A percentile compares a stretch with the other conserved stretches of the same genome.
Conservation (phyloP, 2,113 vertebrate species). For the Paraplagusia blochii region DNA sequence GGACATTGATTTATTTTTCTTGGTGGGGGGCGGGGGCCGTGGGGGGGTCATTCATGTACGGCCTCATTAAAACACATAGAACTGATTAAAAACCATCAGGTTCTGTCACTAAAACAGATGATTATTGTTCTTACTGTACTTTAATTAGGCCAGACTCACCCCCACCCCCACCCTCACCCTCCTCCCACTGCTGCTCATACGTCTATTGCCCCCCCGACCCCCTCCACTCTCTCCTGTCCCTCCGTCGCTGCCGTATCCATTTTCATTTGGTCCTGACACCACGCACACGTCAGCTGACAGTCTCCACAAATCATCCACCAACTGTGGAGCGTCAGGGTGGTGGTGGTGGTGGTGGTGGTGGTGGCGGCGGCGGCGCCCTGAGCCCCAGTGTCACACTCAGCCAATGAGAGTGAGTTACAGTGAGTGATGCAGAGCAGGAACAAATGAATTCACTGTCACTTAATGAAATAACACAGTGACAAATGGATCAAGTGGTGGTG, state of each 20-base stretch:
- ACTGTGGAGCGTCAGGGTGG: constrained; percentile 39
- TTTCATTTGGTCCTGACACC: constrained; percentile 50
- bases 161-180: background rate
- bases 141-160: too few species aligned
- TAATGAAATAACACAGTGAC: constrained; percentile 32
- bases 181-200: background rate
- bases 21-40: too few species aligned
- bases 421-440: constrained; percentile 11
- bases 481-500: constrained; percentile 8
- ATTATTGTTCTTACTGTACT: too few species aligned
- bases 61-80: too few species aligned
- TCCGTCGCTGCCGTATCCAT: constrained; percentile 51
- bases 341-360: background rate
- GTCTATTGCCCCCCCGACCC: too few species aligned
- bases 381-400: constrained; percentile 17
- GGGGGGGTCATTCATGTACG: too few species aligned
- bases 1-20: too few species aligned
- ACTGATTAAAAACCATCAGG: too few species aligned
- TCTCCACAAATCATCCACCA: constrained; percentile 42
- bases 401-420: constrained; percentile 19
- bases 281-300: constrained; percentile 13
- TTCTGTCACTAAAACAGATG: too few species aligned
- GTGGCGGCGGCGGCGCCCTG: too few species aligned
- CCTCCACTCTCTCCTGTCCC: constrained; percentile 23
- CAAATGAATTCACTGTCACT: constrained; percentile 15